phyloP scores from a whole-genome alignment of 2,113 vertebrate genomes.

The Corvus hawaiiensis region DNA sequence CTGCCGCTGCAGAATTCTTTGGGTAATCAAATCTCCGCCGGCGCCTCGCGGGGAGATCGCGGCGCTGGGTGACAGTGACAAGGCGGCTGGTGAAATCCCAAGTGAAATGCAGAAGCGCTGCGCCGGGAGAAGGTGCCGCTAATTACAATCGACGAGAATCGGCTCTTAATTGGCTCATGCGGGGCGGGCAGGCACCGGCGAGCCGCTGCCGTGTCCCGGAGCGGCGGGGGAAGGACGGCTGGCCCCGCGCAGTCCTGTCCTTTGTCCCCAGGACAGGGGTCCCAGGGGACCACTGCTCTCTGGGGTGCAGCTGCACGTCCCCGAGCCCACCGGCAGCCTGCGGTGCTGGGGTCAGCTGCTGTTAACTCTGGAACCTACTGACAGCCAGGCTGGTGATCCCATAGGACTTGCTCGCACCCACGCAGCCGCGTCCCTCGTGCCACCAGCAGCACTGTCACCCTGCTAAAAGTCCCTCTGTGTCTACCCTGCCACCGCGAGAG shows the following conservation, averaged over 20 bases:
- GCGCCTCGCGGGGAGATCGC: not conserved
- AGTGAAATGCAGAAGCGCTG: conserved; percentile 18
- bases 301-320: rapidly evolving
- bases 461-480: not conserved
- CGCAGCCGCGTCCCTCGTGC: not conserved
- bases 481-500: not conserved
- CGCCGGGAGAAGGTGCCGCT: conserved; percentile 11
- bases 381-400: not conserved
- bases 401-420: not conserved
- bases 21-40: not conserved
- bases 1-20: not conserved
- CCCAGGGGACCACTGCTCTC: not conserved
- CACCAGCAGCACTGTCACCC: not conserved
- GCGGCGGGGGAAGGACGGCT: not conserved
- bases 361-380: not conserved
- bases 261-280: not conserved
- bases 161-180: not conserved
- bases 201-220: not conserved
- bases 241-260: not conserved
- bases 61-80: conserved; percentile 50
- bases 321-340: not conserved
- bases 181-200: not conserved
- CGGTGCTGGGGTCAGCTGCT: rapidly evolving
- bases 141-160: not conserved
- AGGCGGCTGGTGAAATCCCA: conserved; percentile 44